Percentiles rank a stretch among this genome's conserved stretches.
Evolutionary conservation across 2,797 vertebrate species (phyloP).

Genomic region (Gallirallus australis): DNA sequence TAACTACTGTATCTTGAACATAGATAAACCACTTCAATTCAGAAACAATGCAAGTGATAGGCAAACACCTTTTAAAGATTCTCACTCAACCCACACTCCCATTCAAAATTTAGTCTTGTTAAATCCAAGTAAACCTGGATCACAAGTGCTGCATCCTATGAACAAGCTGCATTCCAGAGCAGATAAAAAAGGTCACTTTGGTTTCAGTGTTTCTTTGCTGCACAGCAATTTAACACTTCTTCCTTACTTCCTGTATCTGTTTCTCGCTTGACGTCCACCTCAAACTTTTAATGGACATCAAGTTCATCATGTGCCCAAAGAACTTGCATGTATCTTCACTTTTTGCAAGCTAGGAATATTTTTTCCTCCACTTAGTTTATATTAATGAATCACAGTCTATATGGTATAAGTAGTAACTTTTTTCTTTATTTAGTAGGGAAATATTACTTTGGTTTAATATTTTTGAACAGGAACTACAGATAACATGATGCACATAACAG

Average conservation of each 20-base stretch:
- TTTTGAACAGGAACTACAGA: not conserved
- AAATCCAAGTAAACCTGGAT: not conserved
- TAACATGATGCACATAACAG: not conserved
- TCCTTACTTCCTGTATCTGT: not conserved
- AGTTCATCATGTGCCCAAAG: not conserved
- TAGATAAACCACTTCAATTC: not conserved
- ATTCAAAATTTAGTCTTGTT: not conserved
- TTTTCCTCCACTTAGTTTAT: not conserved
- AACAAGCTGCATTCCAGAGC: not conserved
- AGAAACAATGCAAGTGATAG: not conserved
- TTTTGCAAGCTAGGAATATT: not conserved
- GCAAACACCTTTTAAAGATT: not conserved
- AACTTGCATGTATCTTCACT: not conserved
- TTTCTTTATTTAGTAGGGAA: not conserved
- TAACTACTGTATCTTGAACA: not conserved
- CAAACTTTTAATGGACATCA: not conserved
- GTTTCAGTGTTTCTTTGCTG: not conserved
- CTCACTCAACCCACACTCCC: too few relatives aligned
- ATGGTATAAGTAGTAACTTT: not conserved
- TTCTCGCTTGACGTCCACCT: not conserved
- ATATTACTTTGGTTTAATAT: not conserved
- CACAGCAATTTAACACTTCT: not conserved
- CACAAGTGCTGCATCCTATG: accelerated
- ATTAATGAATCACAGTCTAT: not conserved
- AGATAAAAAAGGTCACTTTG: not conserved